Evolutionary conservation across 2,888 invertebrate genomes (phyloP).

Genomic region (Pollenia amentaria): DNA sequence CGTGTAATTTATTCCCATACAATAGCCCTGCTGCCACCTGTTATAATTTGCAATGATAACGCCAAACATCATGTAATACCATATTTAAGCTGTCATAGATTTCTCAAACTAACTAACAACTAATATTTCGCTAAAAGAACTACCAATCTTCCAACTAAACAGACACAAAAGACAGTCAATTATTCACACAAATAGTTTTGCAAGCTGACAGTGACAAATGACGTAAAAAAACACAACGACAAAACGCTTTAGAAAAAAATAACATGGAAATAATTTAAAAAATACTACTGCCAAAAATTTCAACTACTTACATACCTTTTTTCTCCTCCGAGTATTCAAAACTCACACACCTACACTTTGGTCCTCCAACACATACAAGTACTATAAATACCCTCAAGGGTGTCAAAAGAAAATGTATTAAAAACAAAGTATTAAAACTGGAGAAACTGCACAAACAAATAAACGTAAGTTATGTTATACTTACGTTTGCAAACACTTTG

Average conservation of each 20-base stretch:
- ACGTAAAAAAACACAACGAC: constrained; percentile 1
- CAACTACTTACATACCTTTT: constrained; percentile 37
- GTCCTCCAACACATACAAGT: not conserved
- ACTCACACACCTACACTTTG: not conserved
- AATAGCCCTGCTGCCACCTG: constrained; percentile 21
- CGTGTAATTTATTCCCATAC: constrained; percentile 17
- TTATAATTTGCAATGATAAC: constrained; percentile 58
- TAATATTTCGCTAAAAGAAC: constrained; percentile 5
- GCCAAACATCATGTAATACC: constrained; percentile 55
- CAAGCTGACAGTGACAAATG: constrained; percentile 30
- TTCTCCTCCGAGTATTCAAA: not conserved
- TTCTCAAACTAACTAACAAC: constrained; percentile 40
- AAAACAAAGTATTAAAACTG: constrained; percentile 21
- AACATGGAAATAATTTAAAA: constrained; percentile 40
- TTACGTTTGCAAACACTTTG: constrained; percentile 27
- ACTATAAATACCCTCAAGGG: constrained; percentile 45
- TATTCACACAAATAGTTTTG: constrained; percentile 48
- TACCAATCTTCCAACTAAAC: not conserved
- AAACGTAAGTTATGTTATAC: constrained; percentile 59
- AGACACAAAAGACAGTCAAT: constrained; percentile 12
- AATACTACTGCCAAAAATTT: constrained; percentile 49
- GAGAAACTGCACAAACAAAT: constrained; percentile 21
- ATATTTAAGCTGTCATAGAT: constrained; percentile 62
- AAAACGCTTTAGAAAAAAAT: not conserved
- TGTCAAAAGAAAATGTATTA: constrained; percentile 39